Evolutionary conservation across 64 coral and sea anemone genomes (phyloP), one percentile per base, ranked within the genome.

Genomic region (Stichodactyla mertensii): DNA sequence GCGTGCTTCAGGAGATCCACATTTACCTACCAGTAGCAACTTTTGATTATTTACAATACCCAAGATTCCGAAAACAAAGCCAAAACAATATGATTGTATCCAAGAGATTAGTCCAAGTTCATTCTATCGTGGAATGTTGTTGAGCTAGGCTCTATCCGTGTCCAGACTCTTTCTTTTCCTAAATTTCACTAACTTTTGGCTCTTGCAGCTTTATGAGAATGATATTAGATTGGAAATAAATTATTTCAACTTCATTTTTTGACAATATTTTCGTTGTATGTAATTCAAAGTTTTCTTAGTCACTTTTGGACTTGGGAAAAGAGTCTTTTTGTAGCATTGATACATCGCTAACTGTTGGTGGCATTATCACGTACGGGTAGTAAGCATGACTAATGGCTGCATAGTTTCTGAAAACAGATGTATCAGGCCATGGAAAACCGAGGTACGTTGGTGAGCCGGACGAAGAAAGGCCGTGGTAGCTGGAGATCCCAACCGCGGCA

Each of bases 1-100:
- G 78, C 78, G 78, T 81, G 78, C 54, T 74, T 9, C 22, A 74
- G 69, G 24, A 4, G 69, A 11, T 8, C 69, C 24, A 31, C 22
- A 74, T 27, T 26, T 28, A 28, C 78, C 8, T 81, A 81, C 51
- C 78, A 53, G 16, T 5, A 81, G 16, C 15, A 81, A 15, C 11
- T 81, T 81, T 81, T 53, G 78, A 55, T 81, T 81, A 81, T 81
- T 81, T 54, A 81, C 78, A 81, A 81, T 81, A 55, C 51, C 51
- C 53, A 10, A 52, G 2, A 55, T 51, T 5, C 53, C 9, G 12
- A 51, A 6, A 81, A 81, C 78, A 81, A 81, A 53, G 53, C 7
- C 36, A 53, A 52, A 52, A 81, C 78, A 81, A 81, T 81, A 52
- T 15, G 52, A 53, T 81, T 81, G 78, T 81, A 55, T 81, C 15